phyloP scores from a whole-genome alignment of 1,140 invertebrate genomes.

The Platyura marginata region DNA sequence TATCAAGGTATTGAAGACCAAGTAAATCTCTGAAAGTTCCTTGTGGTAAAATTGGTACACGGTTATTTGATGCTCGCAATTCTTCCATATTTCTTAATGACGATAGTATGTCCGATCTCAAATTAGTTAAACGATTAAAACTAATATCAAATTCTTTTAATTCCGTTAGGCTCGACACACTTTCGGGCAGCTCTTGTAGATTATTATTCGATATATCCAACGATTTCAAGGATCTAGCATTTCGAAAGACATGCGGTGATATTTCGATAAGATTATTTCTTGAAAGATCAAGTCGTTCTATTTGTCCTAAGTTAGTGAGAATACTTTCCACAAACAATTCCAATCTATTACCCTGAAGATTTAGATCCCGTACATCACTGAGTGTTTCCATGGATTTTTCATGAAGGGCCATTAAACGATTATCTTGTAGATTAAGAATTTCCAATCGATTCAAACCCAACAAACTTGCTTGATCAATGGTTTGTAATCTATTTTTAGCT shows the following conservation, averaged over 20 bases:
- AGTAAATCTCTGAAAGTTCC: constrained; percentile 52
- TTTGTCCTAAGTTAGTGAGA: constrained; percentile 39
- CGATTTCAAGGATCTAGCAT: constrained; percentile 45
- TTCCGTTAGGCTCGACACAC: constrained; percentile 43
- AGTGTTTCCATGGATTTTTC: constrained; percentile 45
- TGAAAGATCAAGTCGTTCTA: constrained; percentile 53
- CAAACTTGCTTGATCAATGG: constrained; percentile 48
- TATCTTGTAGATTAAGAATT: constrained; percentile 54
- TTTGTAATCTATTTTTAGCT: constrained; percentile 53
- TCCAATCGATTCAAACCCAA: constrained; percentile 51
- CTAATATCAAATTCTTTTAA: constrained; percentile 55
- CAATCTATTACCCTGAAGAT: constrained; percentile 56
- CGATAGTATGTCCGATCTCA: constrained; percentile 44
- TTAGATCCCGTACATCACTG: constrained; percentile 41
- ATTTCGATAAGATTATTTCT: constrained; percentile 56
- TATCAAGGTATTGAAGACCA: constrained; percentile 48
- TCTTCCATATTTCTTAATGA: constrained; percentile 43
- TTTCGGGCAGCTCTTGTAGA: constrained; percentile 47
- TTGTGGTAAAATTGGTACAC: constrained; percentile 46
- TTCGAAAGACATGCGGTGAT: constrained; percentile 39
- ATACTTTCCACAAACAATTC: constrained; percentile 45
- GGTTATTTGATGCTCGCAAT: constrained; percentile 51
- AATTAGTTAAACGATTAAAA: constrained; percentile 54
- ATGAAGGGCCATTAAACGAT: constrained; percentile 46
- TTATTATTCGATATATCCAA: constrained; percentile 63